Base-by-base conservation (phyloP, 2,797 vertebrate genomes). In the Liasis olivaceus region DNA sequence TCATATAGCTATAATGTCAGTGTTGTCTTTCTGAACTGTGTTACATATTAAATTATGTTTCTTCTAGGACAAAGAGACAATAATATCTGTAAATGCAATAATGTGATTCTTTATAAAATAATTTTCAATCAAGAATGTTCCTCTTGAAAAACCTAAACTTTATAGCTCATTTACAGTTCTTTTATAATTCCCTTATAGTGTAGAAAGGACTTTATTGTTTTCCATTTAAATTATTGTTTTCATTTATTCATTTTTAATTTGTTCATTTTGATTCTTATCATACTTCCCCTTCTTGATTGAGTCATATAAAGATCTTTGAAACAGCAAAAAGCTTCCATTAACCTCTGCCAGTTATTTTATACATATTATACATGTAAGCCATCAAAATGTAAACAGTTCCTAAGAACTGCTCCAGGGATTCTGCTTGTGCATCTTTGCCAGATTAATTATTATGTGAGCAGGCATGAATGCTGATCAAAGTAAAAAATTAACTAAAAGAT, bases 401-500 rank as follows among this genome's bases (percentile, higher is more conserved):
- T 95, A 20, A 85, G 92, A 95, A 95, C 87, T 58, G 88, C 95
- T 87, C 93, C 42, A 84, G 94, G 94, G 91, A 95, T 59, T 91
- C 54, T 94, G 69, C 89, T 5, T 28, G 84, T 90, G 51, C 51
- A 81, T 95, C 96, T 97, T 96, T 94, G 91, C 92, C 92, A 92
- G 11, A 93, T 96, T 95, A 90, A 95, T 94, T 95, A 54, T 91
- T 93, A 91, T 93, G 24, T 88, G 92, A 95, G 88, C 90, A 92
- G 69, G 47, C 92, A 91, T 94, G 93, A 95, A 92, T 97, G 96
- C 95, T 94, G 96, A 96, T 97, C 91, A 94, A 11, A 96, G 96
- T 96, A 92, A 90, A 88, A 96, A 95, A 93, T 95, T 92, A 96
- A 96, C 90, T 93, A 36, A 51, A 36, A 93, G 93, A 89, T 91